Base-by-base conservation (phyloP, 2,888 invertebrate genomes). In the Pinctada fucata region DNA sequence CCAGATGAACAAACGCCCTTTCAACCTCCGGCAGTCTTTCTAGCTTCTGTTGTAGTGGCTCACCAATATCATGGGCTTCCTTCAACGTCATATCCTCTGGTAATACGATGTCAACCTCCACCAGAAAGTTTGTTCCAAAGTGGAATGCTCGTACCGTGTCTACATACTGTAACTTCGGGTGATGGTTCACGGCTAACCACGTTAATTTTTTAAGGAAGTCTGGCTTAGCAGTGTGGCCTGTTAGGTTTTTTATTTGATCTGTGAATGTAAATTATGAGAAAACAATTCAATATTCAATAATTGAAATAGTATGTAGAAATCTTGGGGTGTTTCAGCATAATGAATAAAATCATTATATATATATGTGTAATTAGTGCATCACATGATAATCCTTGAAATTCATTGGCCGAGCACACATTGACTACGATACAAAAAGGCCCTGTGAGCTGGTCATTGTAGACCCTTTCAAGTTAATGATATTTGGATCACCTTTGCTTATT, bases 101-200 rank as follows among this genome's bases (percentile, higher is more conserved):
- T 75, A 94, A 86, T 1, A 93, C 93, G 80, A 94, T 92, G 78
- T 89, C 90, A 3, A 91, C 92, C 83, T 93, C 93, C 0, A 93
- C 92, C 0, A 93, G 83, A 83, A 92, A 93, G 81, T 93, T 93
- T 75, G 90, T 90, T 31, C 94, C 94, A 80, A 92, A 93, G 85
- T 94, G 93, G 84, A 93, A 94, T 3, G 93, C 94, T 69, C 93
- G 89, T 31, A 93, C 93, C 0, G 93, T 94, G 87, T 94, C 94
- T 48, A 94, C 88, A 75, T 87, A 86, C 31, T 81, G 78, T n/a
- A 92, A 86, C 73, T 89, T 85, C 50, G 83, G 81, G 81, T 90
- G 88, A 83, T 92, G 92, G 83, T 92, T 91, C 10, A 92, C 80
- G 66, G 89, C 85, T 13, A 92, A 87, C 91, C 92, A 92, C 8